phyloP scores from a whole-genome alignment of 1,140 invertebrate species.

The Drosophila serrata region DNA sequence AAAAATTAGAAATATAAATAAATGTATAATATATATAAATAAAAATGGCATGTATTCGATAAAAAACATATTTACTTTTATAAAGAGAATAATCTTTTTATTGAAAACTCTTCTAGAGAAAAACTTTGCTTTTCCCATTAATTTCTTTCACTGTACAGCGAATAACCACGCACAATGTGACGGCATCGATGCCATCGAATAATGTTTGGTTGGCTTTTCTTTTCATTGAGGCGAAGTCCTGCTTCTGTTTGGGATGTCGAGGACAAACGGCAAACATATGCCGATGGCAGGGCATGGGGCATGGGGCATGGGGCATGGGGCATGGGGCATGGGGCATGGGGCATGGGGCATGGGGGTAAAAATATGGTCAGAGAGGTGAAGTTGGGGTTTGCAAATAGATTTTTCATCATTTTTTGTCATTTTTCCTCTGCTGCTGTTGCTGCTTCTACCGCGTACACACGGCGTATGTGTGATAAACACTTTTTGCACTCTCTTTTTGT shows the following conservation, averaged over 20 bases:
- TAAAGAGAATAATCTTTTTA: too few species aligned
- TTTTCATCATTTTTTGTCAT: slow-evolving; percentile 77
- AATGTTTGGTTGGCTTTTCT: slow-evolving; percentile 51
- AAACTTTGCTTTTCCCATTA: rapidly evolving
- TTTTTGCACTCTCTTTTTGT: slow-evolving; percentile 24
- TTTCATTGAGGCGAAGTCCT: slow-evolving; percentile 7
- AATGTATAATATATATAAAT: background rate
- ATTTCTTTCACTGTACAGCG: background rate
- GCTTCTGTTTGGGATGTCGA: slow-evolving; percentile 1
- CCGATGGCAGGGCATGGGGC: slow-evolving; percentile 15
- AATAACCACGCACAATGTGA: slow-evolving; percentile 50
- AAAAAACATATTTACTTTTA: too few species aligned
- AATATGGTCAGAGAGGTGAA: slow-evolving; percentile 42
- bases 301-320: slow-evolving; percentile 3
- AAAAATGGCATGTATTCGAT: background rate
- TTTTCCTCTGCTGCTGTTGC: slow-evolving; percentile 5
- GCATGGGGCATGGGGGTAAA: slow-evolving; percentile 23
- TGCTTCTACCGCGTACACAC: slow-evolving; percentile 43
- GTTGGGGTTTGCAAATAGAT: slow-evolving; percentile 65
- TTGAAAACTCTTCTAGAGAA: too few species aligned
- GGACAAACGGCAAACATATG: slow-evolving; percentile 60
- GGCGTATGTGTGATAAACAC: slow-evolving; percentile 71
- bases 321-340: slow-evolving; percentile 3
- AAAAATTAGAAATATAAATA: background rate
- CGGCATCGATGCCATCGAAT: slow-evolving; percentile 57